These are phyloP conservation scores for Bombus haemorrhoidalis DNA, from an alignment of 1,140 invertebrate species.

Conservation along the genomic window DNA sequence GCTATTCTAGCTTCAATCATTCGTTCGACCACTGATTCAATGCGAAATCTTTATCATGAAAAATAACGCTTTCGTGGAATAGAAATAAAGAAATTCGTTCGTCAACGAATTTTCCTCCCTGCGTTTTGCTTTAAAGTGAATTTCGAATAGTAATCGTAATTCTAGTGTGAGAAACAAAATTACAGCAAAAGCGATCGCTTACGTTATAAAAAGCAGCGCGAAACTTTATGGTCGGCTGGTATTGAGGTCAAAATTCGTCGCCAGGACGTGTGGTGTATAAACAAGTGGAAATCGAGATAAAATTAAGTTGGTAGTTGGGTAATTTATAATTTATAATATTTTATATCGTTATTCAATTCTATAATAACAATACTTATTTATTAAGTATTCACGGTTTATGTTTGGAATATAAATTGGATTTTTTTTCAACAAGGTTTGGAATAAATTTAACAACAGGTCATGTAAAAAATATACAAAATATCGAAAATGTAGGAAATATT, in stretches of 20 bases:
- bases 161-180: too few relatives aligned
- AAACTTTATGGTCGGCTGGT: too few relatives aligned
- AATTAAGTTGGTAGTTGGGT: neutral
- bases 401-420: neutral
- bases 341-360: too few relatives aligned
- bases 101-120: neutral
- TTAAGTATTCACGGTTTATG: neutral
- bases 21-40: neutral
- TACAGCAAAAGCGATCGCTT: too few relatives aligned
- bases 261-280: neutral
- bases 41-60: conserved; percentile 36
- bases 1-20: conserved; percentile 29
- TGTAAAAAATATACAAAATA: too few relatives aligned
- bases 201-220: too few relatives aligned
- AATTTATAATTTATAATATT: neutral
- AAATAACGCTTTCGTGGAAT: conserved; percentile 40
- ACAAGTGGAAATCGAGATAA: neutral
- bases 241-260: too few relatives aligned
- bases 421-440: neutral
- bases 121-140: too few relatives aligned
- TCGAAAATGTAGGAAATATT: too few relatives aligned
- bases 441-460: neutral
- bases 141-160: too few relatives aligned
- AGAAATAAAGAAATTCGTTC: conserved; percentile 20
- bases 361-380: neutral